phyloP scores from a whole-genome alignment of 2,113 vertebrate genomes.

The Menidia beryllina region DNA sequence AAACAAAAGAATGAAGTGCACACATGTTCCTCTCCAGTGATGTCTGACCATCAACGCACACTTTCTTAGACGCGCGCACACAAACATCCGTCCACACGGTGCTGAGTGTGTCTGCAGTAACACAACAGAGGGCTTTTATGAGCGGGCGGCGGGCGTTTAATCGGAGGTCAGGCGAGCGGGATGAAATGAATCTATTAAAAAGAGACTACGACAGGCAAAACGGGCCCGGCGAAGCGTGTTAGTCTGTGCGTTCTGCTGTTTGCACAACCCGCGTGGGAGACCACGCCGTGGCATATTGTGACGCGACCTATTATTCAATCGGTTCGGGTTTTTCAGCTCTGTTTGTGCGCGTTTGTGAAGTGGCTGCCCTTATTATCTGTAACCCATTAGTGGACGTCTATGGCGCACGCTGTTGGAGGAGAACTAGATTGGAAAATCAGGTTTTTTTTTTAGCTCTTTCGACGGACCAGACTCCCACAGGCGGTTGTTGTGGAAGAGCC shows the following conservation, averaged over 20 bases:
- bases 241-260: constrained; percentile 21
- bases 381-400: background rate
- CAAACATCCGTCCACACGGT: constrained; percentile 11
- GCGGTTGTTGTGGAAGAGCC: constrained; percentile 18
- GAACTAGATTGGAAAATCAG: background rate
- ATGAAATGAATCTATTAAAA: constrained; percentile 57
- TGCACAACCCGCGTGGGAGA: background rate
- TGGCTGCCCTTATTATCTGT: background rate
- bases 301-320: background rate
- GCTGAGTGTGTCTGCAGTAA: constrained; percentile 56
- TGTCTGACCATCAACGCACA: too few species aligned
- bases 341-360: background rate
- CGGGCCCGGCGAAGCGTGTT: constrained; percentile 16
- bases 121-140: constrained; percentile 65
- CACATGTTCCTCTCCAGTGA: constrained; percentile 40
- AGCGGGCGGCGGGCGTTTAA: constrained; percentile 28
- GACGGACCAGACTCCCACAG: constrained; percentile 17
- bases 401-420: background rate
- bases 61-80: constrained; percentile 24
- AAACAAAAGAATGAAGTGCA: too few species aligned
- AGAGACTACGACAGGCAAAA: constrained; percentile 33
- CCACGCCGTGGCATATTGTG: background rate
- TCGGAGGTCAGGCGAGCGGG: constrained; percentile 22
- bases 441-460: background rate
- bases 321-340: background rate